Evolutionary conservation across 2,888 invertebrate species (phyloP).

Genomic region (Chymomyza amoena): DNA sequence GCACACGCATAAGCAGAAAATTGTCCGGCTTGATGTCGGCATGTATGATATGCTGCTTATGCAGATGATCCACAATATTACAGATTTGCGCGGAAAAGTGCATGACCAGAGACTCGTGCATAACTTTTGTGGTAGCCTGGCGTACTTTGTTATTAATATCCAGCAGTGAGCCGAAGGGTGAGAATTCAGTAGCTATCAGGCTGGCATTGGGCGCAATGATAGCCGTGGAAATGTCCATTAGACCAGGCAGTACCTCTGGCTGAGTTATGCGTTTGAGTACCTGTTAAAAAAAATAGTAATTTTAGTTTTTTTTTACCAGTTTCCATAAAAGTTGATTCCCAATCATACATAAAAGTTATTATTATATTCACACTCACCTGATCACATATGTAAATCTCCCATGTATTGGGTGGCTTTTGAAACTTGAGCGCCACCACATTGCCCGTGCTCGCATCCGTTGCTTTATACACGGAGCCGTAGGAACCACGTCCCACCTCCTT

Average conservation of each 20-base stretch:
- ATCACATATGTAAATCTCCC: constrained; percentile 95
- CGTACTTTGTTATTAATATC: constrained; percentile 89
- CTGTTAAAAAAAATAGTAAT: constrained; percentile 29
- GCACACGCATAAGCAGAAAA: constrained; percentile 87
- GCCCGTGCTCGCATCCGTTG: constrained; percentile 73
- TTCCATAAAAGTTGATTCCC: background rate
- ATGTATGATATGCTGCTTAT: constrained; percentile 93
- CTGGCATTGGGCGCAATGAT: constrained; percentile 91
- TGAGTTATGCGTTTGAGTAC: constrained; percentile 76
- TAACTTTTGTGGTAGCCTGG: constrained; percentile 85
- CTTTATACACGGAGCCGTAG: constrained; percentile 88
- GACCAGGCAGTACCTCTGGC: constrained; percentile 82
- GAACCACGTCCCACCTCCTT: constrained; percentile 91
- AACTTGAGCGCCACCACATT: constrained; percentile 87
- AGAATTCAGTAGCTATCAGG: constrained; percentile 90
- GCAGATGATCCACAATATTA: constrained; percentile 90
- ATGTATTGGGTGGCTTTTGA: constrained; percentile 92
- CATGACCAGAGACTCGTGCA: constrained; percentile 87
- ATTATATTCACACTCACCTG: constrained; percentile 57
- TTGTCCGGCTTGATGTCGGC: constrained; percentile 98
- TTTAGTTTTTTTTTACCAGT: no score
- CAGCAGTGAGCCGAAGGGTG: constrained; percentile 90
- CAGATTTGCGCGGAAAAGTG: constrained; percentile 92
- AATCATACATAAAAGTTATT: background rate
- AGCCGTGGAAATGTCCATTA: constrained; percentile 89